Evolutionary conservation across 1,140 invertebrate genomes (phyloP).

Genomic region (Condylostylus longicornis): DNA sequence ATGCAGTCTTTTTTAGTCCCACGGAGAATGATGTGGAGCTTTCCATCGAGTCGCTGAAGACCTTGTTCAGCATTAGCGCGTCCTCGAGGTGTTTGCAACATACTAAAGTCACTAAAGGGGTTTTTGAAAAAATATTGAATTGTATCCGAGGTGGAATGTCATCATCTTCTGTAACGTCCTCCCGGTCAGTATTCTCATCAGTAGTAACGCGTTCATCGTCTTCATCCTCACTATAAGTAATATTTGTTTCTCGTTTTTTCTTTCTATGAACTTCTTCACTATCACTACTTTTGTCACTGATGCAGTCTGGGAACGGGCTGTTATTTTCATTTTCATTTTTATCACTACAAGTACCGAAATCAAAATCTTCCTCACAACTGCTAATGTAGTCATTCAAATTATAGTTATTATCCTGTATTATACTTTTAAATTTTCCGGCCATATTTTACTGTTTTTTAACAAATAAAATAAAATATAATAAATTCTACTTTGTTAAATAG

Average conservation of each 20-base stretch:
- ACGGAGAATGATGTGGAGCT: too few relatives aligned
- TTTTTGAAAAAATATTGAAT: conserved; percentile 3
- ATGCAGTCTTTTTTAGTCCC: too few relatives aligned
- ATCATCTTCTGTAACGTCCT: conserved; percentile 3
- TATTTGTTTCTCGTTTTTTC: background rate
- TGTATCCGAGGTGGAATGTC: conserved; percentile 3
- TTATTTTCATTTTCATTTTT: background rate
- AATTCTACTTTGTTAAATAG: background rate
- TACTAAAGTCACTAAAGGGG: too few relatives aligned
- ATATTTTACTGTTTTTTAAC: background rate
- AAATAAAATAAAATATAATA: background rate
- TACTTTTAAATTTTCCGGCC: background rate
- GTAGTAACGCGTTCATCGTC: background rate
- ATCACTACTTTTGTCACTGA: conserved; percentile 2
- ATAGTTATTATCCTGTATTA: background rate
- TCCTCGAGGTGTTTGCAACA: too few relatives aligned
- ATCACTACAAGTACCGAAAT: background rate
- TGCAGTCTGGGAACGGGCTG: background rate
- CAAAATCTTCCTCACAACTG: background rate
- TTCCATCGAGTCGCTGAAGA: too few relatives aligned
- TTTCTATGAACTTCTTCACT: conserved; percentile 1
- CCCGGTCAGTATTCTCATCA: conserved; percentile 1
- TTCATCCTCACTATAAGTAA: conserved; percentile 1
- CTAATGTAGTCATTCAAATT: background rate
- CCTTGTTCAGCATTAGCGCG: too few relatives aligned